Evolutionary conservation across 2,888 invertebrate genomes (phyloP), one percentile per base, ranked within the genome.

Genomic region (Blera fallax): DNA sequence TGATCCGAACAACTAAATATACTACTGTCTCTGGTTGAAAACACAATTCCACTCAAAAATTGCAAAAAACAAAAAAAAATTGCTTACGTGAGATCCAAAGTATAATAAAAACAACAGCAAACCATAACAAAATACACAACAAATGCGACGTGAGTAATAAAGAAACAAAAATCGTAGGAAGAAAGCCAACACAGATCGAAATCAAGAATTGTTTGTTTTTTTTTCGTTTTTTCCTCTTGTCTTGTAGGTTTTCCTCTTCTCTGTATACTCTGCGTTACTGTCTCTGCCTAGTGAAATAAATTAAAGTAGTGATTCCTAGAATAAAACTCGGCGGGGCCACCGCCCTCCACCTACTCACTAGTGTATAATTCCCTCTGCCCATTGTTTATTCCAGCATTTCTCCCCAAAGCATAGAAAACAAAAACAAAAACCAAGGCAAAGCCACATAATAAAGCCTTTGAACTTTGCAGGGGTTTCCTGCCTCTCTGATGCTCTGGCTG

Each of bases 401-500:
- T 3, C 18, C 29, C 6, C 34, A 5, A n/a, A 6, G 34, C 16
- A 37, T 50, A 10, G 5, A 60, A n/a, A 76, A 43, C 18, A 77
- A 58, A 74, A 48, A n/a, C 43, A 78, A 69, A 62, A 10, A 64
- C 11, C 40, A 34, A 69, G 0, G 52, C 11, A 52, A 54, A 50
- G 56, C 40, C 45, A 40, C 67, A 32, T 14, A 45, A 64, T 40
- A 58, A 83, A 72, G 72, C 60, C 82, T 83, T 83, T 83, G 78
- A 83, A 83, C 82, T 77, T 60, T 78, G 65, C 64, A 58, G 18
- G 40, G 70, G 16, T 64, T 72, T 76, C 52, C 10, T 29, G 27
- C 40, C 43, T 50, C 29, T 21, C 8, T 24, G 7, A 8, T 18
- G 45, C 3, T 52, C 32, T 11, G 24, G 10, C 16, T 40, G 27